Base-by-base conservation (phyloP, 2,888 invertebrate genomes). In the Timema cristinae region DNA sequence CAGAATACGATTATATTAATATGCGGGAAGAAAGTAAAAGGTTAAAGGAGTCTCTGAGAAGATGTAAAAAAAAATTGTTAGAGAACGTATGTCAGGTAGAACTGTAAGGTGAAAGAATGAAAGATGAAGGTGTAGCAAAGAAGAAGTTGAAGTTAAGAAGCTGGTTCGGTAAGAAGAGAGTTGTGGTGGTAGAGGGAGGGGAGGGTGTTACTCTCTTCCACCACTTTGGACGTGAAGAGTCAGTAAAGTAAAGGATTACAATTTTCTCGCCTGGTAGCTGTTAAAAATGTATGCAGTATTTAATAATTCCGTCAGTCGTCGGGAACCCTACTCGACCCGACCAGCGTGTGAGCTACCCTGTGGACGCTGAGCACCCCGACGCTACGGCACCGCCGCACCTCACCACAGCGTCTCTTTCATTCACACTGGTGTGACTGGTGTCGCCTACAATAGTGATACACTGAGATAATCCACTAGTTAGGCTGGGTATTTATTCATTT, bases 211-310 rank as follows among this genome's bases (percentile, higher is more conserved):
- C 32, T 32, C 32, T 32, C 32, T 32, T n/a, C 51, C 11, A 32
- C 70, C 68, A 68, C 68, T 68, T 68, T 68, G 70, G 66, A 52
- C 32, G 66, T 51, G 51, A 70, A 70, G 70, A 52, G 52, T 66
- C 67, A 66, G 59, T 71, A 72, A 72, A 72, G 72, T 72, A 68
- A 74, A 74, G 74, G 73, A 71, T 74, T 74, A 73, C 68, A 71
- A 70, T 73, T 74, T 74, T 74, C 74, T 69, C 74, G 73, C 74
- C 74, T 71, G 63, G 67, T 67, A 50, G 71, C 70, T 48, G 59
- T 74, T 73, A 74, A 74, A 74, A 74, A 74, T 74, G 73, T 67
- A 74, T 74, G 71, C 66, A 71, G 61, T 73, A 71, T 71, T 73
- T 74, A 74, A 74, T 74, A 74, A 74, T 74, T 74, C 74, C 68